A percentile compares a stretch with the other conserved stretches of the same genome.
These are phyloP conservation scores for Thinocorus orbignyianus DNA, from an alignment of 2,113 vertebrate genomes.

Conservation along the genomic window DNA sequence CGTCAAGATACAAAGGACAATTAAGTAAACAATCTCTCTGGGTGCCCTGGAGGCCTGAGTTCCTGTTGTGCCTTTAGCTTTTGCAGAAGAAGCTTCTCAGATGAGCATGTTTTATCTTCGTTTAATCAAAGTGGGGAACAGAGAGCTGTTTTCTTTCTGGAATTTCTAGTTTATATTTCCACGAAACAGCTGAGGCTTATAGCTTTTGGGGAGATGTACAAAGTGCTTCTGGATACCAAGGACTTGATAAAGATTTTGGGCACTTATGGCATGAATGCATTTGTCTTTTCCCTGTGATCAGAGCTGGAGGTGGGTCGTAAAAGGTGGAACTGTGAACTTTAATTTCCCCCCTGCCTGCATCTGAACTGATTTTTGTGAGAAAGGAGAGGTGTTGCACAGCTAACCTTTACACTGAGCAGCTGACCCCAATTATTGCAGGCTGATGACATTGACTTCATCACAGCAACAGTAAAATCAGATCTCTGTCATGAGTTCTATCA, in stretches of 20 bases:
- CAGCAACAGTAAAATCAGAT: not conserved
- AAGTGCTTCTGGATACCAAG: not conserved
- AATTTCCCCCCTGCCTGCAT: not conserved
- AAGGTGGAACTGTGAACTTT: not conserved
- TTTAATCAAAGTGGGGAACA: not conserved
- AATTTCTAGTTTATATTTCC: not conserved
- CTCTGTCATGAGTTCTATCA: not conserved
- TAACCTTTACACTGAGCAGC: not conserved
- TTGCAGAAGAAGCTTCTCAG: not conserved
- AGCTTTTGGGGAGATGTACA: not conserved
- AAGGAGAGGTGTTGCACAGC: not conserved
- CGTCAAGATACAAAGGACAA: not conserved
- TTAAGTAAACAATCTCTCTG: not conserved
- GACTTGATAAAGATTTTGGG: not conserved
- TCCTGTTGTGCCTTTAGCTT: not conserved
- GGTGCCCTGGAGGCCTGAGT: not conserved
- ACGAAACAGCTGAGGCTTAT: not conserved
- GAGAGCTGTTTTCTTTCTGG: not conserved
- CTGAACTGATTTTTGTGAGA: not conserved
- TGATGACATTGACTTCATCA: not conserved
- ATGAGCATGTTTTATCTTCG: not conserved
- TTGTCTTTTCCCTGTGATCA: not conserved
- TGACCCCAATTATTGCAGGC: not conserved
- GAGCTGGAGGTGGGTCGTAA: not conserved
- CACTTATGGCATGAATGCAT: not conserved